Conservation (phyloP, 2,113 vertebrate species). For the Sylvia atricapilla region DNA sequence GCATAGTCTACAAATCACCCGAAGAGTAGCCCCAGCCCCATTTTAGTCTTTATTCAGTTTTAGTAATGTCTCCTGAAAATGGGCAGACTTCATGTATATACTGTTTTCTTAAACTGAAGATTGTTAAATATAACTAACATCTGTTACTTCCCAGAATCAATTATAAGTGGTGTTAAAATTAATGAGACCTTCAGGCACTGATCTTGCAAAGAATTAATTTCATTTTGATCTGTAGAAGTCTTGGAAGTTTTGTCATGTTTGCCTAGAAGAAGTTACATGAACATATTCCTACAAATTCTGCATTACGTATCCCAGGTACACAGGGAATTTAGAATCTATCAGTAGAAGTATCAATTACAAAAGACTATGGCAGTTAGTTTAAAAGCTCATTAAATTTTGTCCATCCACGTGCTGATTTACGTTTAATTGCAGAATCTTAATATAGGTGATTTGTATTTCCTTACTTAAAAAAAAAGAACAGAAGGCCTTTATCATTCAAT, state of each 20-base stretch:
- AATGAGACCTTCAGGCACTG: constrained; percentile 61
- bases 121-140: constrained; percentile 25
- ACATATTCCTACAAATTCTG: constrained; percentile 1
- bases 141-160: constrained; percentile 60
- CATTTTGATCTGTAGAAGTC: constrained; percentile 8
- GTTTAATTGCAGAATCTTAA: not conserved
- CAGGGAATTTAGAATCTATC: not conserved
- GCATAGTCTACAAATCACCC: not conserved
- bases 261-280: not conserved
- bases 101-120: not conserved
- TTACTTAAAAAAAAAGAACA: not conserved
- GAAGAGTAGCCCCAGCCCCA: not conserved
- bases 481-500: not conserved
- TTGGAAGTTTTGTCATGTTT: constrained; percentile 24
- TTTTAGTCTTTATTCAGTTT: not conserved
- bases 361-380: not conserved
- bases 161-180: constrained; percentile 61
- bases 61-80: not conserved
- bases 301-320: not conserved
- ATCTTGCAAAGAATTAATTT: constrained; percentile 63
- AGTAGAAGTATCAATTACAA: not conserved
- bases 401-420: not conserved
- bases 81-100: not conserved
- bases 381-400: not conserved
- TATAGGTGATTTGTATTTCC: not conserved